Evolutionary conservation across 2,113 vertebrate genomes (phyloP), one percentile per base, ranked within the genome.

Genomic region (Seriola dumerili): DNA sequence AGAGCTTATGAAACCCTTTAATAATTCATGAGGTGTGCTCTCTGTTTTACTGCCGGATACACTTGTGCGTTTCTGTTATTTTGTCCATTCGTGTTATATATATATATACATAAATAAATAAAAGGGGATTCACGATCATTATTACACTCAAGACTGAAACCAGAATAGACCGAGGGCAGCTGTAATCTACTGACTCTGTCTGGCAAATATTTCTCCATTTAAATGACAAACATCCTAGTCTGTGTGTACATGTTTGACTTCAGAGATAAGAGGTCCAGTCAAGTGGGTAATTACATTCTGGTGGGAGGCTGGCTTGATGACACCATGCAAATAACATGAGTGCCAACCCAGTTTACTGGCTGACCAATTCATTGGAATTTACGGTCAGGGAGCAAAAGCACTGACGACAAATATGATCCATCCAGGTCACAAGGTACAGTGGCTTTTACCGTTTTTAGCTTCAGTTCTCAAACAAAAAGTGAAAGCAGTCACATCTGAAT

Each of bases 191-290:
- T 70, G 73, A 81, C 67, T 73, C 67, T 40, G 50, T 63, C 36
- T 2, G 8, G 29, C 40, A 80, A 78, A 81, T 55, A 82, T 63
- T 65, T 67, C 74, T 66, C 46, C 50, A 66, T 52, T 65, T 21
- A 65, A 75, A 75, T 48, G 58, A 67, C 76, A 72, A 68, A 76
- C 76, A 85, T 68, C 25, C 36, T 23, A 1, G 17, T 71, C 44
- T 55, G 17, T 25, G 29, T 34, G 62, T 48, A 59, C 14, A 14
- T 32, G 34, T 59, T 59, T 61, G 69, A 29, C 36, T 19, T 29
- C 34, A n/a, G 59, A 74, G 72, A 83, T 80, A 81, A 78, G 70
- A 67, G 8, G 63, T 10, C 68, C 42, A 36, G 78, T 82, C 12
- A 57, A 61, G 48, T 38, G 70, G 29, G 13, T 73, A 76, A 81